A percentile compares a stretch with the other conserved stretches of the same genome.
phyloP scores from a whole-genome alignment of 2,888 invertebrate genomes.

The Drosophila multiciliata region DNA sequence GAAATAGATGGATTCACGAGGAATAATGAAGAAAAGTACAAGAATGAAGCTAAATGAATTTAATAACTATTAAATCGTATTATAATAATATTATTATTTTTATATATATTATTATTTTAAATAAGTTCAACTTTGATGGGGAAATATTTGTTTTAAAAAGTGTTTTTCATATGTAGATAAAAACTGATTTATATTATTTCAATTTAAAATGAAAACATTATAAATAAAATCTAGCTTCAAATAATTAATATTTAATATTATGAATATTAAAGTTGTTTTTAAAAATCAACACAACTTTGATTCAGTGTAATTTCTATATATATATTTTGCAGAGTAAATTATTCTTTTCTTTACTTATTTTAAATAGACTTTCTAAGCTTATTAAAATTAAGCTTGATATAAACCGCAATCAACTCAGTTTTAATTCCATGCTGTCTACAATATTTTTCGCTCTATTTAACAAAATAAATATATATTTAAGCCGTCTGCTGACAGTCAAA shows the following conservation, averaged over 20 bases:
- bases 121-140: not conserved
- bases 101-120: not conserved
- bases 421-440: not conserved
- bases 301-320: too few relatives aligned
- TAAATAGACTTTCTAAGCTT: too few relatives aligned
- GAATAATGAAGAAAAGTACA: not conserved
- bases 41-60: not conserved
- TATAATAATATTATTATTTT: not conserved
- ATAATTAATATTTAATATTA: not conserved
- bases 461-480: constrained; percentile 28
- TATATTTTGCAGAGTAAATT: too few relatives aligned
- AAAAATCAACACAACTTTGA: not conserved
- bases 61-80: not conserved
- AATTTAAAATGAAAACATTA: too few relatives aligned
- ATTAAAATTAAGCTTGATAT: too few relatives aligned
- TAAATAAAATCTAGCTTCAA: too few relatives aligned
- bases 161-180: not conserved
- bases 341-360: too few relatives aligned
- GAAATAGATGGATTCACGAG: not conserved
- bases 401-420: not conserved
- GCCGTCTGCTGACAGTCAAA: constrained; percentile 60
- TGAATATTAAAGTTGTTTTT: accelerated
- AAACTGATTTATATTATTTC: not conserved
- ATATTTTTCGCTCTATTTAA: constrained; percentile 19
- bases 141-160: not conserved